A percentile compares a stretch with the other conserved stretches of the same genome.
phyloP scores from a whole-genome alignment of 2,113 vertebrate species.

The Antidorcas marsupialis region DNA sequence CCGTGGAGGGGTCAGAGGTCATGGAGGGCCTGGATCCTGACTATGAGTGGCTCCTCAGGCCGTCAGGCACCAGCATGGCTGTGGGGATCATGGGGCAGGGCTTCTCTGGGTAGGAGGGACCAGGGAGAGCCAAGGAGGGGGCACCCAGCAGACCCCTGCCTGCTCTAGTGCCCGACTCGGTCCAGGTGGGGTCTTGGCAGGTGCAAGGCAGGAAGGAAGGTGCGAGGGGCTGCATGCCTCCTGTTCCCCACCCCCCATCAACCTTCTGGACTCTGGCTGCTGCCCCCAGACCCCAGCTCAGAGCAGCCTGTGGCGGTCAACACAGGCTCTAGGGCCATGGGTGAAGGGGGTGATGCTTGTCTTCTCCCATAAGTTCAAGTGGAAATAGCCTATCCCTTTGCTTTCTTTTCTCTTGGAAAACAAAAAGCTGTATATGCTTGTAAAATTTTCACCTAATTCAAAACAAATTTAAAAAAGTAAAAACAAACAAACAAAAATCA shows the following conservation, averaged over 20 bases:
- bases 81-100: neutral
- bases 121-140: neutral
- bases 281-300: neutral
- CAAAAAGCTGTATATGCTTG: neutral
- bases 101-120: neutral
- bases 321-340: neutral
- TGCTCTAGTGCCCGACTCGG: accelerated
- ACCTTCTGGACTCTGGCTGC: neutral
- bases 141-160: neutral
- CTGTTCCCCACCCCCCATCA: neutral
- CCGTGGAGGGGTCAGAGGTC: no score
- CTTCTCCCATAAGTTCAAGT: neutral
- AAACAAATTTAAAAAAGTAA: neutral
- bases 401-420: neutral
- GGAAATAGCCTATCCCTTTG: neutral
- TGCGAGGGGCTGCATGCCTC: neutral
- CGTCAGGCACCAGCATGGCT: neutral
- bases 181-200: neutral
- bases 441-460: neutral
- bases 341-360: neutral
- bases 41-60: neutral
- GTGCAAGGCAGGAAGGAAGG: neutral
- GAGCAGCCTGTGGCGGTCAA: neutral
- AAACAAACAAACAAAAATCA: neutral
- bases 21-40: neutral